A percentile compares a stretch with the other conserved stretches of the same genome.
These are phyloP conservation scores for Nothobranchius furzeri DNA, from an alignment of 2,113 vertebrate species.

Conservation along the genomic window DNA sequence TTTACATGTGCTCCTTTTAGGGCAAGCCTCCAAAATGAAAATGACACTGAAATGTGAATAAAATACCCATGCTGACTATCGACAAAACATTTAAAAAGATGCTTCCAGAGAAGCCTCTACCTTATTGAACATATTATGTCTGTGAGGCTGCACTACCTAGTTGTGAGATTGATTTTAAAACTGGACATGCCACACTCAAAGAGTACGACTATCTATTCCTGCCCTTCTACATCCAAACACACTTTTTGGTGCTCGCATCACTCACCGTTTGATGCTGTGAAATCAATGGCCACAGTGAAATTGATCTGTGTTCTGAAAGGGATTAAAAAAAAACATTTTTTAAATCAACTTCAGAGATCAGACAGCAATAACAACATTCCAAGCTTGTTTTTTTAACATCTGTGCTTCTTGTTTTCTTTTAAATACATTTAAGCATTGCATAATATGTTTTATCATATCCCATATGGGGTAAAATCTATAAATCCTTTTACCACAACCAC, in stretches of 20 bases:
- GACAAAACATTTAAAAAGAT: constrained; percentile 7
- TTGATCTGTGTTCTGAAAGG: constrained; percentile 90
- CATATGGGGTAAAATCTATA: background rate
- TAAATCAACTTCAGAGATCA: constrained; percentile 24
- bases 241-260: constrained; percentile 39
- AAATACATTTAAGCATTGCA: no score
- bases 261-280: constrained; percentile 96
- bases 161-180: constrained; percentile 41
- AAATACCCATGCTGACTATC: background rate
- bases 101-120: constrained; percentile 13
- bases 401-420: no score
- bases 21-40: no score
- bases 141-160: background rate
- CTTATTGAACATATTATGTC: constrained; percentile 1
- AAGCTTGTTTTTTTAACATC: background rate
- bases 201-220: constrained; percentile 33
- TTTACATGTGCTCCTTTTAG: no score
- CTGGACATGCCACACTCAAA: constrained; percentile 33
- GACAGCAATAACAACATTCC: constrained; percentile 21
- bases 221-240: background rate
- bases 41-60: no score
- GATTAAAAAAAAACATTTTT: constrained; percentile 34
- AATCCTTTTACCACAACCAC: constrained; percentile 3
- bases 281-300: constrained; percentile 97
- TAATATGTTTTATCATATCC: no score